phyloP scores from a whole-genome alignment of 1,140 invertebrate species.

The Lasioglossum baleicum region DNA sequence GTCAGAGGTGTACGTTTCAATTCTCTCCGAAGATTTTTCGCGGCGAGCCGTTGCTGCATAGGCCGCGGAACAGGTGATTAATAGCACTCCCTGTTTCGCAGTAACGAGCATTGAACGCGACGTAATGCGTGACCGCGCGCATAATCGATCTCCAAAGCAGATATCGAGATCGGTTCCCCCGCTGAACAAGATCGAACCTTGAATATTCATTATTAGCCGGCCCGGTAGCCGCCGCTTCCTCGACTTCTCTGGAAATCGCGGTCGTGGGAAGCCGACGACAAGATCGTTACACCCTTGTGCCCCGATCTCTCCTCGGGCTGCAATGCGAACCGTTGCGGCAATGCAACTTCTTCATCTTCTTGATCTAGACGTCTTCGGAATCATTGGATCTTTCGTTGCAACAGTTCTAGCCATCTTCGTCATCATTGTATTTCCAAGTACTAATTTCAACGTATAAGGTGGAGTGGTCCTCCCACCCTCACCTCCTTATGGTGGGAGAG shows the following conservation, averaged over 20 bases:
- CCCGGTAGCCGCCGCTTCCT: not conserved
- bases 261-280: constrained; percentile 36
- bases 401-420: no score
- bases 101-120: constrained; percentile 54
- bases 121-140: constrained; percentile 49
- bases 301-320: not conserved
- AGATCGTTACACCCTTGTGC: not conserved
- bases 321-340: not conserved
- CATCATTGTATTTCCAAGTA: no score
- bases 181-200: constrained; percentile 44
- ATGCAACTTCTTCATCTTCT: no score
- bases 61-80: constrained; percentile 49
- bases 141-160: constrained; percentile 57
- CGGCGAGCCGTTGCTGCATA: constrained; percentile 35
- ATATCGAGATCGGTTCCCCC: constrained; percentile 41
- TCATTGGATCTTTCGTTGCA: no score
- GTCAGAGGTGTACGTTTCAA: constrained; percentile 57
- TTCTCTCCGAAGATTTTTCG: constrained; percentile 52
- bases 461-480: no score
- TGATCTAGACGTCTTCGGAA: no score
- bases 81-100: constrained; percentile 48
- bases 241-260: constrained; percentile 20
- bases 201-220: constrained; percentile 45
- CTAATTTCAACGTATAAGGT: no score
- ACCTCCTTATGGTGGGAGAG: no score